Conservation (phyloP, 2,888 invertebrate species). For the Choreutis nemorana region DNA sequence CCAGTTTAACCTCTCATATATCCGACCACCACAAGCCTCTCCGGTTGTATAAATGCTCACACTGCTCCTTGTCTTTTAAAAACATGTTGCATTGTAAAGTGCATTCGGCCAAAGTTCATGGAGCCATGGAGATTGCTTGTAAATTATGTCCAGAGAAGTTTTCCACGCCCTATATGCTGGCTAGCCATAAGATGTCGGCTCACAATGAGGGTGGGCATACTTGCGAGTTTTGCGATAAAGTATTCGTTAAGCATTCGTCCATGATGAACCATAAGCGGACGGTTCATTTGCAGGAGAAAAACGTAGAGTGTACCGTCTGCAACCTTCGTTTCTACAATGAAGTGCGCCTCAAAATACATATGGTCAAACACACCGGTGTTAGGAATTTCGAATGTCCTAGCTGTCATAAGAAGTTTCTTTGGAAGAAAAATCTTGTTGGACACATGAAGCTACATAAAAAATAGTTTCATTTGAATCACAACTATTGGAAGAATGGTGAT, state of each 20-base stretch:
- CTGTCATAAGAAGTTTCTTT: conserved; percentile 59
- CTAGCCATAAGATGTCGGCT: conserved; percentile 20
- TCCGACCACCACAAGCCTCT: conserved; percentile 15
- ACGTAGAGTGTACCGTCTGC: conserved; percentile 28
- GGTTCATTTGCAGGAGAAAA: conserved; percentile 28
- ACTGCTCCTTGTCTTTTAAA: conserved; percentile 21
- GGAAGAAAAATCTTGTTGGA: conserved; percentile 59
- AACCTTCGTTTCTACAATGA: conserved; percentile 27
- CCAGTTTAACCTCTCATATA: conserved; percentile 18
- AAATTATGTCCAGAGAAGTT: conserved; percentile 22
- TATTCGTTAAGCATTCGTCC: conserved; percentile 24
- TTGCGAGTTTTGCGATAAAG: conserved; percentile 25
- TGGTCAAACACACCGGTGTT: conserved; percentile 50
- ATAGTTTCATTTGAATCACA: no score
- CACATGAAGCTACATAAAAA: conserved; percentile 32
- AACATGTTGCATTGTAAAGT: conserved; percentile 16
- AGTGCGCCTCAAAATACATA: conserved; percentile 29
- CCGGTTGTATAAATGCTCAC: conserved; percentile 16
- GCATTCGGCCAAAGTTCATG: conserved; percentile 22
- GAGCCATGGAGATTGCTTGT: conserved; percentile 20
- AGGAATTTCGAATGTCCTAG: conserved; percentile 57
- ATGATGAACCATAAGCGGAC: conserved; percentile 26
- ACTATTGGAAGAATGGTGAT: no score
- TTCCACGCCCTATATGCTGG: conserved; percentile 19
- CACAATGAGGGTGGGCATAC: conserved; percentile 23